These are phyloP conservation scores for Acanthopagrus latus DNA, from an alignment of 2,797 vertebrate species.

Conservation along the genomic window DNA sequence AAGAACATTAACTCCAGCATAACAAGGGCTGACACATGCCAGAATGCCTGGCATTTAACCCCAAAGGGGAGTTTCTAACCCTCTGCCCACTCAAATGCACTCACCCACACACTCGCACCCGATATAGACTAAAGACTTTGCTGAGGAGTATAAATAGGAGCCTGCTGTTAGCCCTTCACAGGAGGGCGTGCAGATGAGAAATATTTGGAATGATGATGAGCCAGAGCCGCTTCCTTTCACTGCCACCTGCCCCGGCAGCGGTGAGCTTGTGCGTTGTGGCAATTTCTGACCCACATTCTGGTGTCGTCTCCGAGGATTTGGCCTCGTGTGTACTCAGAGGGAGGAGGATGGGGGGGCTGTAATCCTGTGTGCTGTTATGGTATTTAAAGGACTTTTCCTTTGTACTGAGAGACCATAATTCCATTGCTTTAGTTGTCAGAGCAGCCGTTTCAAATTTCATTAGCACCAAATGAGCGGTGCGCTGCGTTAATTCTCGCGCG, in stretches of 20 bases:
- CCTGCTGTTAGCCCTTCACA: conserved; percentile 47
- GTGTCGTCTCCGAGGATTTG: conserved; percentile 56
- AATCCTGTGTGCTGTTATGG: conserved; percentile 65
- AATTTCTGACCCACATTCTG: conserved; percentile 76
- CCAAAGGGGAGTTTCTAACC: conserved; percentile 56
- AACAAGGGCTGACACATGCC: conserved; percentile 32
- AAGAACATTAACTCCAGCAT: conserved; percentile 2
- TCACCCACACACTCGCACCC: conserved; percentile 34
- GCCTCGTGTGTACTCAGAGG: conserved; percentile 28
- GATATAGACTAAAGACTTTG: conserved; percentile 66
- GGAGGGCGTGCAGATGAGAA: conserved; percentile 62
- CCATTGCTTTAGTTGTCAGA: conserved; percentile 25
- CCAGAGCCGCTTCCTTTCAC: conserved; percentile 36
- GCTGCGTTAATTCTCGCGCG: conserved; percentile 29
- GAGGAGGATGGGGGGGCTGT: conserved; percentile 26
- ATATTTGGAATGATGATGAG: conserved; percentile 63
- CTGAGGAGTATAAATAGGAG: conserved; percentile 72
- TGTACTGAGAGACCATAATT: conserved; percentile 35
- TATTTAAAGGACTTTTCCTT: conserved; percentile 57
- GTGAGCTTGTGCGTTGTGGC: conserved; percentile 33
- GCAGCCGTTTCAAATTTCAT: conserved; percentile 59
- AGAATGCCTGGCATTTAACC: conserved; percentile 62
- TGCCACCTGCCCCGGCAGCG: conserved; percentile 56
- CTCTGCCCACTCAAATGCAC: conserved; percentile 24
- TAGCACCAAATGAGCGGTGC: conserved; percentile 34